Evolutionary conservation across 2,888 invertebrate species (phyloP), one percentile per base, ranked within the genome.

Genomic region (Drosophila austrosaltans): DNA sequence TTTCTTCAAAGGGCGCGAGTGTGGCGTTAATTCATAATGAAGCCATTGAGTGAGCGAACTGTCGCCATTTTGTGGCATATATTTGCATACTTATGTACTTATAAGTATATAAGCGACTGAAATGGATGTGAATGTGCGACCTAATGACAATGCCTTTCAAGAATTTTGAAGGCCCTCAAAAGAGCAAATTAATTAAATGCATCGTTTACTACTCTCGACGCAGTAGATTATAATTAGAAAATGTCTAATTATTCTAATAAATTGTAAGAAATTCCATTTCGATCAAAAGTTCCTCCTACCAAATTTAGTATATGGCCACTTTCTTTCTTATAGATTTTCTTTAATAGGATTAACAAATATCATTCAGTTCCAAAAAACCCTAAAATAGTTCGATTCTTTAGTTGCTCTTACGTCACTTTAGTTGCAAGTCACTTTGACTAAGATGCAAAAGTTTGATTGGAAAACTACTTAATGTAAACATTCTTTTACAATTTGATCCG

Each of bases 1-100:
- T 86, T 88, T 80, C 64, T 56, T 56, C 57, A 22, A 60, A 53
- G 53, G 42, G 44, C 61, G 25, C 8, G 61, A 20, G 28, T 72
- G 48, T 42, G 40, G 56, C 67, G 48, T 54, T 62, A 58, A 62
- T 32, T 59, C 63, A 39, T 59, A 63, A 72, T 72, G 62, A 68
- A 63, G 72, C 40, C 61, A 75, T 72, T 75, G 48, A 62, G 61
- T 68, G 16, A 20, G 69, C 56, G n/a, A 69, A 69, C 48, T 68
- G 61, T 68, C 61, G 60, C 66, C 68, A 16, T 53, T 63, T 28
- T 53, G 53, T 61, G 32, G 57, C 57, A 57, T 39, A 39, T 39
- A 57, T 57, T 57, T 57, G 22, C 39, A 57, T 39, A 39, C 22
- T 20, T 20, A 32, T 58, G 44, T 44, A 42, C 63, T 30, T 16